Percentiles rank a stretch among this genome's conserved stretches.
Conservation (phyloP, 2,888 invertebrate genomes). For the Torymus auratus region DNA sequence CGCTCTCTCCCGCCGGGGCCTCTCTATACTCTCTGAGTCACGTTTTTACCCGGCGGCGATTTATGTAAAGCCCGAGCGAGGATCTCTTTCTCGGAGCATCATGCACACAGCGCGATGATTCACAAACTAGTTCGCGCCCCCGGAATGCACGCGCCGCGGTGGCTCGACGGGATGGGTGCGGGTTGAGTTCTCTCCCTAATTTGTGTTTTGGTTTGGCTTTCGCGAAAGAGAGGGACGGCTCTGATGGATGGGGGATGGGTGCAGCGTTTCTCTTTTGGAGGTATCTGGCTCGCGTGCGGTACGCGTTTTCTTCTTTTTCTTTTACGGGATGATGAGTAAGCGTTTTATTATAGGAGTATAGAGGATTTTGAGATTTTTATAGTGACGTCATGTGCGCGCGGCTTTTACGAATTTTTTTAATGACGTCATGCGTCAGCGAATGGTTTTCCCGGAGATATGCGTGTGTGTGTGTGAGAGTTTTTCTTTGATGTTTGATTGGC, state of each 20-base stretch:
- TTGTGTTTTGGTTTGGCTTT: background rate
- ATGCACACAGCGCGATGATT: constrained; percentile 71
- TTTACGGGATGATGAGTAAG: constrained; percentile 13
- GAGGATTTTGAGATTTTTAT: constrained; percentile 3
- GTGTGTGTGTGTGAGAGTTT: too few relatives aligned
- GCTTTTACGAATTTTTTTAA: too few relatives aligned
- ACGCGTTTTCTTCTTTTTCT: background rate
- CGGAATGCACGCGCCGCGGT: background rate
- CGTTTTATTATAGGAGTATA: background rate
- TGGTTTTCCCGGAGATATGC: too few relatives aligned
- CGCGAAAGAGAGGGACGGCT: too few relatives aligned
- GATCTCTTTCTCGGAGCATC: constrained; percentile 52
- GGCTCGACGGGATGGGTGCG: constrained; percentile 62
- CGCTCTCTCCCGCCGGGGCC: constrained; percentile 5
- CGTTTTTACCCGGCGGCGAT: constrained; percentile 64
- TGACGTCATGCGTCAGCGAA: too few relatives aligned
- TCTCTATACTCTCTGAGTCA: constrained; percentile 36
- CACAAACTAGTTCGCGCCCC: constrained; percentile 75
- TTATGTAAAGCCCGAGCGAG: constrained; percentile 70
- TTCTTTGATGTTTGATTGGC: too few relatives aligned
- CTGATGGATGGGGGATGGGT: too few relatives aligned
- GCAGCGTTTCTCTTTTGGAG: too few relatives aligned
- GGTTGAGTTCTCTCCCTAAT: background rate
- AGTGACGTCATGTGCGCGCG: constrained; percentile 1
- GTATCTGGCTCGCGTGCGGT: too few relatives aligned